Percentiles rank a stretch among this genome's conserved stretches.
These are phyloP conservation scores for Drosophila sturtevanti DNA, from an alignment of 1,140 invertebrate genomes.

Conservation along the genomic window DNA sequence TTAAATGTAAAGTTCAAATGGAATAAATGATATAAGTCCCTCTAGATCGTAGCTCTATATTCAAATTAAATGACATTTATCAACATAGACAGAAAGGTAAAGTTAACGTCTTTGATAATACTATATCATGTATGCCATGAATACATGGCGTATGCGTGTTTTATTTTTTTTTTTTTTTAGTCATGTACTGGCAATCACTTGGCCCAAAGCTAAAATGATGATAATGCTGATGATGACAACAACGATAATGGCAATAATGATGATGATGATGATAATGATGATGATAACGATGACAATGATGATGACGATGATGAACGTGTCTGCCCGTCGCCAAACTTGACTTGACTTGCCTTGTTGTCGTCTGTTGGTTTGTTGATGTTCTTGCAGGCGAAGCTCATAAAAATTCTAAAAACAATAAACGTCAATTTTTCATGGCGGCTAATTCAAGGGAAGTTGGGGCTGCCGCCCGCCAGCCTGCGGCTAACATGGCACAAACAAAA, in stretches of 20 bases:
- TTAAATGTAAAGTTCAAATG: neutral
- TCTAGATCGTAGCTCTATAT: no score
- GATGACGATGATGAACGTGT: conserved; percentile 2
- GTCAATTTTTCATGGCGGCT: conserved; percentile 66
- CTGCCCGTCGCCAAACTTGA: neutral
- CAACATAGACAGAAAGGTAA: neutral
- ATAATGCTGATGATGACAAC: neutral
- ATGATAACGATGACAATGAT: neutral
- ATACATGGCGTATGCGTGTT: conserved; percentile 41
- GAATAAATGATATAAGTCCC: no score
- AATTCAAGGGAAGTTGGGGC: conserved; percentile 43
- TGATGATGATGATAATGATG: neutral
- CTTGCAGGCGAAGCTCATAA: conserved; percentile 43
- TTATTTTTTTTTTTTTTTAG: conserved; percentile 19
- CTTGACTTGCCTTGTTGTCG: neutral
- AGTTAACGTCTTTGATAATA: neutral
- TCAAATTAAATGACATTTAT: no score
- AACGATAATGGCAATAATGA: neutral
- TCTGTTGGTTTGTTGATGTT: neutral
- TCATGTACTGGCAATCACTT: conserved; percentile 12
- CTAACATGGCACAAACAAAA: conserved; percentile 10
- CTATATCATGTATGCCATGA: conserved; percentile 12
- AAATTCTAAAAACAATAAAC: conserved; percentile 73
- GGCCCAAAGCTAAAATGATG: neutral
- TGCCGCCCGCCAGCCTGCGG: conserved; percentile 5